Conservation (phyloP, 2,113 vertebrate species). For the Ammodramus savannarum region DNA sequence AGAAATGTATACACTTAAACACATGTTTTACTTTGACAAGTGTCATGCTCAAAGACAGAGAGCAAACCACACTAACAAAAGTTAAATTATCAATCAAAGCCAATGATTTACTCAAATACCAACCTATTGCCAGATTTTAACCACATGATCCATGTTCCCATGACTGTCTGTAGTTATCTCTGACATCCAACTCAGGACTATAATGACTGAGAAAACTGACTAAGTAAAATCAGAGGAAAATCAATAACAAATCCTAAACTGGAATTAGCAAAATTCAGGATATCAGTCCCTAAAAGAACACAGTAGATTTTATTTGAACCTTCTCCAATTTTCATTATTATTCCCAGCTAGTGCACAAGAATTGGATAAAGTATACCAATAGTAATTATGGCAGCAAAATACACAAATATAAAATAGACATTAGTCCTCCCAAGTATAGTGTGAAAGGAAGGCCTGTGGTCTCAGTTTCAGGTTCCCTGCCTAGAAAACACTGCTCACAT, state of each 20-base stretch:
- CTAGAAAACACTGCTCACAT: background rate
- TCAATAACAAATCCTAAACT: background rate
- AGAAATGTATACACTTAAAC: background rate
- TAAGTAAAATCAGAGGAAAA: background rate
- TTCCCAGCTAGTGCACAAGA: background rate
- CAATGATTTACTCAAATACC: background rate
- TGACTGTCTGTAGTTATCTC: background rate
- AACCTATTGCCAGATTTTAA: background rate
- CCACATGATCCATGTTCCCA: background rate
- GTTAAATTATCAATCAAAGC: background rate
- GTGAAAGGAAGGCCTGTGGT: background rate
- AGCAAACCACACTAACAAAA: background rate
- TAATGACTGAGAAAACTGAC: background rate
- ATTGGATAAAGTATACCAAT: background rate
- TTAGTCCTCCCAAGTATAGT: background rate
- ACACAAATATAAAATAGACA: accelerated
- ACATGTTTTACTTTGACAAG: background rate
- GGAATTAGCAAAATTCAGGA: background rate
- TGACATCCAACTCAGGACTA: background rate
- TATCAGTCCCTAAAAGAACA: background rate
- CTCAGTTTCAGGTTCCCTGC: background rate
- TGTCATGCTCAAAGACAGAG: background rate
- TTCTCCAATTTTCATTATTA: background rate
- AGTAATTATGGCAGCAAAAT: background rate
- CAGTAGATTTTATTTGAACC: background rate